Percentiles rank a stretch among this genome's conserved stretches.
Evolutionary conservation across 2,888 invertebrate species (phyloP).

Genomic region (Ashinkailepas kermadecensis): DNA sequence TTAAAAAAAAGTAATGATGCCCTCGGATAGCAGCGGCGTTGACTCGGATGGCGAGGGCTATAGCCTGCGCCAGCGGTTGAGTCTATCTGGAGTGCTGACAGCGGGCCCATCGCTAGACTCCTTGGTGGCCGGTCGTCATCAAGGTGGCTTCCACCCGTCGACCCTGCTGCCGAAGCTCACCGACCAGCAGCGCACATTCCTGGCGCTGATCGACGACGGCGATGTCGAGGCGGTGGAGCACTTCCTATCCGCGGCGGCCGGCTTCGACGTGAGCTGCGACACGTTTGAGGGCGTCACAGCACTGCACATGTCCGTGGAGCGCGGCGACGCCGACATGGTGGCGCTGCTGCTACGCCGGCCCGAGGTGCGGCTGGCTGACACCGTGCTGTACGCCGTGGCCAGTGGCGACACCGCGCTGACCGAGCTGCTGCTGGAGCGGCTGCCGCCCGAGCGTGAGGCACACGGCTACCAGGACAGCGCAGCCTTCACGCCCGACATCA

Average conservation of each 20-base stretch:
- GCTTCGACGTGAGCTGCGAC: not conserved
- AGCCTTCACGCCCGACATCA: constrained; percentile 16
- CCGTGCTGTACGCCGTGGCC: constrained; percentile 8
- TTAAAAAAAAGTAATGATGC: not conserved
- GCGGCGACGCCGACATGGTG: constrained; percentile 2
- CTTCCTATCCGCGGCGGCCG: not conserved
- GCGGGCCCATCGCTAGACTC: constrained; percentile 39
- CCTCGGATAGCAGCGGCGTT: not conserved
- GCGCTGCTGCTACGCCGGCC: constrained; percentile 15
- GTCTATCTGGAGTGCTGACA: constrained; percentile 30
- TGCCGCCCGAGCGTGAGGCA: not conserved
- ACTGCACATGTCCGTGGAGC: not conserved
- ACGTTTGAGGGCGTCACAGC: not conserved
- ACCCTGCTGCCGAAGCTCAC: constrained; percentile 57
- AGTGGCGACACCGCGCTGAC: not conserved
- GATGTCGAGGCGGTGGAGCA: constrained; percentile 8
- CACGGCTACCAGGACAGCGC: constrained; percentile 15
- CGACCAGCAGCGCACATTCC: constrained; percentile 58
- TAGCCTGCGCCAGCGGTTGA: not conserved
- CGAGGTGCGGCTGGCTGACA: constrained; percentile 5
- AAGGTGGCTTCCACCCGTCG: constrained; percentile 58
- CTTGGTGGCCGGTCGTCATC: constrained; percentile 52
- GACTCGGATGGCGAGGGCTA: not conserved
- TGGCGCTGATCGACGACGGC: constrained; percentile 35
- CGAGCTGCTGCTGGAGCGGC: constrained; percentile 1